Percentiles rank a stretch among this genome's conserved stretches.
Conservation (phyloP, 1,140 invertebrate genomes). For the Mizuhopecten yessoensis region DNA sequence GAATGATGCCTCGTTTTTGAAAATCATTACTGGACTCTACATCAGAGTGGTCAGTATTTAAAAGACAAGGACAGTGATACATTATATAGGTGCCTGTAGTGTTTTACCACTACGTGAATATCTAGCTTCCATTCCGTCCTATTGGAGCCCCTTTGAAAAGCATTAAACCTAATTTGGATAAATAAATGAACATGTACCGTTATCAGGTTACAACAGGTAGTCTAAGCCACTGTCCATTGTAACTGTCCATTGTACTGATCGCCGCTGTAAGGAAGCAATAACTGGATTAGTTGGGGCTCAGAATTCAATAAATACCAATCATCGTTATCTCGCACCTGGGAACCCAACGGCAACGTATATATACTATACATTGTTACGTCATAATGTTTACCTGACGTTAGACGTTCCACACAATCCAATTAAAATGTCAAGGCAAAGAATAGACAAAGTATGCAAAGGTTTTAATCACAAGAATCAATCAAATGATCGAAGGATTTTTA, state of each 20-base stretch:
- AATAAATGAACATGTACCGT: constrained; percentile 34
- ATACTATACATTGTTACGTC: not conserved
- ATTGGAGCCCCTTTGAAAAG: not conserved
- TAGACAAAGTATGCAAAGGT: not conserved
- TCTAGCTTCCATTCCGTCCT: no score
- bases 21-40: no score
- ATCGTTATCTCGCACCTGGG: not conserved
- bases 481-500: no score
- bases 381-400: not conserved
- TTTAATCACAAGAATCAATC: no score
- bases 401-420: not conserved
- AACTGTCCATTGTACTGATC: constrained; percentile 24
- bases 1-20: no score
- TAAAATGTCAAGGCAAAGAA: not conserved
- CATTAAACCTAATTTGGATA: not conserved
- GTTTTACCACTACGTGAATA: no score
- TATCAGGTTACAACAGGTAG: not conserved
- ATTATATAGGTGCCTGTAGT: no score
- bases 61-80: no score
- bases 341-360: not conserved
- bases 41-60: no score
- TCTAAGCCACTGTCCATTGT: not conserved
- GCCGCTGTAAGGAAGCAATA: not conserved
- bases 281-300: constrained; percentile 13
- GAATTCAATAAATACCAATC: not conserved